Evolutionary conservation across 2,888 invertebrate species (phyloP).

Genomic region (Drosophila infuscata): DNA sequence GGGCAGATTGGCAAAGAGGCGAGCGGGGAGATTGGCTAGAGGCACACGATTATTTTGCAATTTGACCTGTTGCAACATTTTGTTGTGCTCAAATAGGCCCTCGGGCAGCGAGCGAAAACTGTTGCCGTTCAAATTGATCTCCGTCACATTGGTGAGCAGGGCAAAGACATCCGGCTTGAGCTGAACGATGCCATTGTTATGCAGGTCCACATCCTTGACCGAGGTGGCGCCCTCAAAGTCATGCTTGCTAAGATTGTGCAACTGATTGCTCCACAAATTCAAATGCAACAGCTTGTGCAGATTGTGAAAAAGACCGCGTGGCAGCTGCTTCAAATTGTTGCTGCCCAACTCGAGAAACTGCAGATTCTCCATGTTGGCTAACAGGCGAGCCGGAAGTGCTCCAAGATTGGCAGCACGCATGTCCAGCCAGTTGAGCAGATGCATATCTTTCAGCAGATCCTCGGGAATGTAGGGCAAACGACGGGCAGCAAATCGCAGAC

Average conservation of each 20-base stretch:
- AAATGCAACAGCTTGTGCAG: slow-evolving; percentile 87
- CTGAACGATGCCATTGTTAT: slow-evolving; percentile 88
- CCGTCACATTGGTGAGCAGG: slow-evolving; percentile 87
- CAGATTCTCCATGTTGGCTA: slow-evolving; percentile 87
- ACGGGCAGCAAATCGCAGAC: slow-evolving; percentile 87
- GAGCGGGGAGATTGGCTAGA: slow-evolving; percentile 87
- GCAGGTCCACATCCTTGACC: slow-evolving; percentile 89
- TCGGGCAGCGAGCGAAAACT: slow-evolving; percentile 88
- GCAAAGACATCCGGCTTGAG: slow-evolving; percentile 88
- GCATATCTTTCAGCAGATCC: slow-evolving; percentile 87
- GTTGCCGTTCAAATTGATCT: slow-evolving; percentile 89
- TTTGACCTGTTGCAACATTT: slow-evolving; percentile 86
- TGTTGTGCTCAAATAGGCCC: slow-evolving; percentile 87
- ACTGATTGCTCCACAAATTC: slow-evolving; percentile 89
- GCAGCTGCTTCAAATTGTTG: slow-evolving; percentile 88
- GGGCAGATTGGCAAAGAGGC: slow-evolving; percentile 87
- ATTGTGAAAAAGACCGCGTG: slow-evolving; percentile 88
- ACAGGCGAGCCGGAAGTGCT: slow-evolving; percentile 87
- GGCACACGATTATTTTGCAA: slow-evolving; percentile 87
- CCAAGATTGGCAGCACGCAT: slow-evolving; percentile 88
- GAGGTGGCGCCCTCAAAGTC: slow-evolving; percentile 88
- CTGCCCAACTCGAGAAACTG: slow-evolving; percentile 88
- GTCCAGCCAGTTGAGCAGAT: slow-evolving; percentile 88
- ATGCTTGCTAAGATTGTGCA: slow-evolving; percentile 88
- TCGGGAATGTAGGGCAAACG: slow-evolving; percentile 87